Percentiles rank a stretch among this genome's conserved stretches.
Conservation (phyloP, 2,797 vertebrate genomes). For the Melopsittacus undulatus region DNA sequence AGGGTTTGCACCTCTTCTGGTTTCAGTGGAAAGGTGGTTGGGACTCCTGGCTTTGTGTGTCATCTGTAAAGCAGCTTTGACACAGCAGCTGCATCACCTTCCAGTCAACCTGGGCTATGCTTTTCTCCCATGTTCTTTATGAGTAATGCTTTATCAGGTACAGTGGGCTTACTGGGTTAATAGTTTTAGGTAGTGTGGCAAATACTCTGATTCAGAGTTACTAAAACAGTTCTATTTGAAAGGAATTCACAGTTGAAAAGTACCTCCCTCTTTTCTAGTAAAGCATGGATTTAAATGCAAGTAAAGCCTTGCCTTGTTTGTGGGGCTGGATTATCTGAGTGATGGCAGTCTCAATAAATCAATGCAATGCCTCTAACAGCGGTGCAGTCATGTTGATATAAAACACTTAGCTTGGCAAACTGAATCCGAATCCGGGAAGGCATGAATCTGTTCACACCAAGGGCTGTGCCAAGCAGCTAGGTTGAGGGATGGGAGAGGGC, state of each 20-base stretch:
- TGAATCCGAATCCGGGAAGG: slow-evolving; percentile 34
- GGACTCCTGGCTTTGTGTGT: not conserved
- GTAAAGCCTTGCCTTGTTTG: not conserved
- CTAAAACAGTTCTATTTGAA: not conserved
- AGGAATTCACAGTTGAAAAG: not conserved
- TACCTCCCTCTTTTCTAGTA: not conserved
- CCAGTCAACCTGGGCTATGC: not conserved
- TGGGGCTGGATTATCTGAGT: not conserved
- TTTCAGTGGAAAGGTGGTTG: not conserved
- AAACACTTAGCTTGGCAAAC: slow-evolving; percentile 31
- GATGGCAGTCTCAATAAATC: not conserved
- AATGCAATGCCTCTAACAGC: not conserved
- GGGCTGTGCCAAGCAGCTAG: slow-evolving; percentile 20
- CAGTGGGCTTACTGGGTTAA: not conserved
- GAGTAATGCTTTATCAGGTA: not conserved
- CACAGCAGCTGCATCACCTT: not conserved
- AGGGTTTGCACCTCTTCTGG: not conserved
- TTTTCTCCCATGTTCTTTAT: not conserved
- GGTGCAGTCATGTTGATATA: slow-evolving; percentile 8
- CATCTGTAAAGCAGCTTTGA: not conserved
- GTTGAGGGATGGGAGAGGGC: slow-evolving; percentile 44
- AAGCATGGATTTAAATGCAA: not conserved
- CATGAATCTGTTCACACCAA: slow-evolving; percentile 45
- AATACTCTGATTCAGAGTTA: not conserved
- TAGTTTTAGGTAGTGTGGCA: not conserved